phyloP scores from a whole-genome alignment of 2,113 vertebrate species.

The Atractosteus spatula region DNA sequence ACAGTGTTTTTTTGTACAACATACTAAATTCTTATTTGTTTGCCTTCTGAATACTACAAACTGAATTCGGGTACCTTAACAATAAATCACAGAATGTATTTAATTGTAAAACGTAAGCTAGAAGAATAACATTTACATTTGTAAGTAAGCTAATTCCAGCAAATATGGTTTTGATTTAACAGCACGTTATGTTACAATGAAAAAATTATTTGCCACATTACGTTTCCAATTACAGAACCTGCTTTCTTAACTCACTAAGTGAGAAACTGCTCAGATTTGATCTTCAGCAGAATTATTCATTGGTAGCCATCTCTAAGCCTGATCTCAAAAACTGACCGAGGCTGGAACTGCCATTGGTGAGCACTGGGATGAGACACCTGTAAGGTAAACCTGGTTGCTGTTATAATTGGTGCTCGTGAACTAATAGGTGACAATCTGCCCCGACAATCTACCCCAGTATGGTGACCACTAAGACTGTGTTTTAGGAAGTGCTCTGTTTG shows the following conservation, averaged over 20 bases:
- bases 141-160: constrained; percentile 28
- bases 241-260: neutral
- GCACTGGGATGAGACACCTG: too few relatives aligned
- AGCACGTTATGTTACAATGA: constrained; percentile 12
- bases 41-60: constrained; percentile 10
- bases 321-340: too few relatives aligned
- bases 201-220: constrained; percentile 4
- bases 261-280: neutral
- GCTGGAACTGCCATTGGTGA: too few relatives aligned
- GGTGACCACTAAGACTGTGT: too few relatives aligned
- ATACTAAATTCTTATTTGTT: constrained; percentile 16
- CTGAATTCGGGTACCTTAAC: constrained; percentile 8
- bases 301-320: too few relatives aligned
- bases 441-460: too few relatives aligned
- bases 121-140: constrained; percentile 19
- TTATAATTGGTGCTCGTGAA: too few relatives aligned
- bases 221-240: constrained; percentile 21
- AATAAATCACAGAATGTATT: constrained; percentile 21
- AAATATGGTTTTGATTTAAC: constrained; percentile 21
- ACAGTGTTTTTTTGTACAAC: neutral
- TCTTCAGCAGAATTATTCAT: neutral
- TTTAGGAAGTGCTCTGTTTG: too few relatives aligned
- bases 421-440: too few relatives aligned
- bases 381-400: too few relatives aligned
- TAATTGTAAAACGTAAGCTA: constrained; percentile 16